phyloP scores from a whole-genome alignment of 2,888 invertebrate genomes.

The Phragmatobia fuliginosa region DNA sequence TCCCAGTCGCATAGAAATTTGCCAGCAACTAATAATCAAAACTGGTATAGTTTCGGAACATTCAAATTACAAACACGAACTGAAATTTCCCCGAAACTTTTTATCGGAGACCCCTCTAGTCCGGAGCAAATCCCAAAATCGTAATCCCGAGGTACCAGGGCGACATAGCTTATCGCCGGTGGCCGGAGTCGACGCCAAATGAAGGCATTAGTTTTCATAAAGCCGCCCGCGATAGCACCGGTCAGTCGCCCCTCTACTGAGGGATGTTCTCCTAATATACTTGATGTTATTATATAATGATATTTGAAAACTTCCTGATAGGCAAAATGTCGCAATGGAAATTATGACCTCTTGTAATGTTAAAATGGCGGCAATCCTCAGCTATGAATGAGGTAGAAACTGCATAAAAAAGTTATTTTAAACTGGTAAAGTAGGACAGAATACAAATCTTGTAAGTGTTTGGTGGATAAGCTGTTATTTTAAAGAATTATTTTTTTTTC shows the following conservation, averaged over 20 bases:
- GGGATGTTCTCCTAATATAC: slow-evolving; percentile 67
- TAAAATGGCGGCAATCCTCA: neutral
- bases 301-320: slow-evolving; percentile 61
- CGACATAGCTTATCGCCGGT: slow-evolving; percentile 82
- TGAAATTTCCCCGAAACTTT: slow-evolving; percentile 68
- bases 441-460: neutral
- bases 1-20: neutral
- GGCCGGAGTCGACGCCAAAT: slow-evolving; percentile 78
- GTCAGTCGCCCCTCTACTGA: slow-evolving; percentile 65
- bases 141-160: slow-evolving; percentile 82
- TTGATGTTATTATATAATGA: slow-evolving; percentile 69
- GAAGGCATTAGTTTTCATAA: slow-evolving; percentile 86
- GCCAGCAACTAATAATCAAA: slow-evolving; percentile 21
- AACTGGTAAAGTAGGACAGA: neutral
- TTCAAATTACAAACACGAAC: slow-evolving; percentile 74
- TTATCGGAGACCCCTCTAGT: slow-evolving; percentile 68
- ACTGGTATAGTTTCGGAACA: slow-evolving; percentile 59
- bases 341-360: neutral
- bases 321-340: slow-evolving; percentile 22
- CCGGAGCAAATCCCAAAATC: slow-evolving; percentile 71
- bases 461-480: too few relatives aligned
- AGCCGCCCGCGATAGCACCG: slow-evolving; percentile 79
- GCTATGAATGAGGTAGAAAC: neutral
- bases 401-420: too few relatives aligned
- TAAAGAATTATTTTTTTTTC: neutral